Conservation (phyloP, 1,140 invertebrate genomes). For the Holotrichia oblita region DNA sequence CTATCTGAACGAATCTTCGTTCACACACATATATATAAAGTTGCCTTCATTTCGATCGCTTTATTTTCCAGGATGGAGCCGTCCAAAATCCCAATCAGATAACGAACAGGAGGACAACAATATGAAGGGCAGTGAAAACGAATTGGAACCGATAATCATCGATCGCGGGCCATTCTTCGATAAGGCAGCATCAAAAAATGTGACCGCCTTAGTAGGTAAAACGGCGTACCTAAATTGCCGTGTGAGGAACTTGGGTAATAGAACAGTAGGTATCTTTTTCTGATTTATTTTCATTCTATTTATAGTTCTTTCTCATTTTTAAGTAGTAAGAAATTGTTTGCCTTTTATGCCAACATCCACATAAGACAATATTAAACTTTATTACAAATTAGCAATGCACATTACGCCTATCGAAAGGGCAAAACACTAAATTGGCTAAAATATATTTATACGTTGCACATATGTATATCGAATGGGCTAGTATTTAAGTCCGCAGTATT, state of each 20-base stretch:
- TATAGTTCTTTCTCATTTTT: background rate
- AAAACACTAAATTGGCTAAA: background rate
- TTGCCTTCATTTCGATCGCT: constrained; percentile 25
- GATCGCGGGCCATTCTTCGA: constrained; percentile 70
- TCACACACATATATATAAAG: background rate
- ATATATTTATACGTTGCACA: background rate
- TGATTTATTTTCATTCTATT: background rate
- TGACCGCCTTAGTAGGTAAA: constrained; percentile 82
- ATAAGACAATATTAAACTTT: too few relatives aligned
- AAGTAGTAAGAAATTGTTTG: too few relatives aligned
- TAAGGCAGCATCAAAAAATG: constrained; percentile 76
- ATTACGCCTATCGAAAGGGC: background rate
- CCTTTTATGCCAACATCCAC: too few relatives aligned
- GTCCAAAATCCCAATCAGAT: constrained; percentile 39
- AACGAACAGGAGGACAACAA: constrained; percentile 34
- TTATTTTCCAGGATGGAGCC: constrained; percentile 41
- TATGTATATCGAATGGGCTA: background rate
- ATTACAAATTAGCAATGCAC: too few relatives aligned
- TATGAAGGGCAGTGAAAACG: constrained; percentile 25
- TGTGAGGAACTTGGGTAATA: constrained; percentile 80
- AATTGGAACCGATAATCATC: constrained; percentile 36
- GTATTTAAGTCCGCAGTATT: too few relatives aligned
- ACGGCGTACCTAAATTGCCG: constrained; percentile 80
- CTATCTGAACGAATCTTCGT: background rate
- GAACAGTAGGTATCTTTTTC: constrained; percentile 70